Evolutionary conservation across 1,140 invertebrate species (phyloP), one percentile per base, ranked within the genome.

Genomic region (Cryptotermes secundus): DNA sequence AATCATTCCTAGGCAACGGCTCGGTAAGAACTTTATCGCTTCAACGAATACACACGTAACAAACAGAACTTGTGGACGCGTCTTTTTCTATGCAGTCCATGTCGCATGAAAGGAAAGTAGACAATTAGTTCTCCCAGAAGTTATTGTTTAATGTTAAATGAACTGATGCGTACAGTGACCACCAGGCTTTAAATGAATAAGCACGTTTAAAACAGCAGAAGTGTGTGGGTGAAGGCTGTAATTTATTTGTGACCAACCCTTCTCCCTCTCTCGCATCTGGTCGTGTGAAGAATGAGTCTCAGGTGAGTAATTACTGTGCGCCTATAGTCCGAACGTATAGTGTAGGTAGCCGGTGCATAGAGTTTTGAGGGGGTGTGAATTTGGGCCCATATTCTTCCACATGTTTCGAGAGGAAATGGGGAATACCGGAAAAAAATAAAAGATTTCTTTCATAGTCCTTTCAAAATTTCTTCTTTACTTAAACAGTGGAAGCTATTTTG

Each of bases 241-340:
- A n/a, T n/a, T 31, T n/a, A 16, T 72, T 31, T 72, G 59, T 72
- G n/a, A 72, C 59, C 26, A 72, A 72, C 59, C n/a, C 19, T 72
- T 31, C 59, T 31, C n/a, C 12, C 19, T 72, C 26, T 26, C 59
- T 72, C 26, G 9, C 59, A 10, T 3, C 26, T 31, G 26, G 59
- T 72, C 59, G 31, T 31, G n/a, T 72, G 26, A 72, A 72, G 59
- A 72, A 72, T 72, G 59, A 72, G 59, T 72, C 59, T n/a, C 59
- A 72, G 31, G 59, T 31, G 26, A 72, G 59, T 72, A 72, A 31
- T 72, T 72, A 72, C 14, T 31, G n/a, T 14, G 59, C 31, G 31
- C 59, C 59, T 72, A 7, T 72, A 31, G 59, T 31, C n/a, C 31
- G 59, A 72, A 72, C 6, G 0, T 72, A 72, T 31, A 72, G 59